These are phyloP conservation scores for Tribolium madens DNA, from an alignment of 1,140 invertebrate genomes.

Conservation along the genomic window DNA sequence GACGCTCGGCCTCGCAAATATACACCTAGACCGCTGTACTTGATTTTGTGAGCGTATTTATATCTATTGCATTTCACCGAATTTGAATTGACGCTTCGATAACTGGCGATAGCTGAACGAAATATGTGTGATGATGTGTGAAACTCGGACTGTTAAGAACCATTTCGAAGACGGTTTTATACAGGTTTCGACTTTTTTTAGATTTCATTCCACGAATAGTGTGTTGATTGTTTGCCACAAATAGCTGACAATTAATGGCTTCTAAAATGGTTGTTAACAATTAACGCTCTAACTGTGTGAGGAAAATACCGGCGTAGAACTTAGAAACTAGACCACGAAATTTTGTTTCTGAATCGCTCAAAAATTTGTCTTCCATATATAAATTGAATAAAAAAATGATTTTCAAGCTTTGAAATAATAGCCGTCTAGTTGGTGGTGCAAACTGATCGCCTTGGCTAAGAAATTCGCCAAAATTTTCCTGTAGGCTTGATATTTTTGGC, in stretches of 20 bases:
- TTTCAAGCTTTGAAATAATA: neutral
- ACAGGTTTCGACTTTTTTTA: neutral
- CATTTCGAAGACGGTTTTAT: neutral
- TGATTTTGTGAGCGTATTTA: conserved; percentile 45
- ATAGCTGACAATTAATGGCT: conserved; percentile 24
- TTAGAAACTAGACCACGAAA: too few species aligned
- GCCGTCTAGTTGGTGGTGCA: neutral
- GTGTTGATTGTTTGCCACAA: conserved; percentile 22
- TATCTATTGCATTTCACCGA: conserved; percentile 36
- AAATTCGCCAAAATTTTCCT: conserved; percentile 13
- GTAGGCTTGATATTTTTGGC: neutral
- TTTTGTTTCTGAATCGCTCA: too few species aligned
- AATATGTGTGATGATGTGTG: neutral
- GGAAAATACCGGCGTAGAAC: neutral
- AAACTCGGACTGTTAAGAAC: neutral
- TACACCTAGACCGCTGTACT: conserved; percentile 45
- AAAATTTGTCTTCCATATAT: too few species aligned
- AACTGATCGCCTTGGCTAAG: conserved; percentile 19
- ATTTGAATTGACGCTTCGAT: conserved; percentile 13
- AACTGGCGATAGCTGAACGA: neutral
- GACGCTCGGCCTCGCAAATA: conserved; percentile 50
- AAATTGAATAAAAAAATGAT: neutral
- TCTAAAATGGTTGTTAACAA: conserved; percentile 11
- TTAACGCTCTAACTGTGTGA: neutral
- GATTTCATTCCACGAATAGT: conserved; percentile 22